These are phyloP conservation scores for Rhagophthalmus giganteus DNA, from an alignment of 2,888 invertebrate genomes.

Conservation along the genomic window DNA sequence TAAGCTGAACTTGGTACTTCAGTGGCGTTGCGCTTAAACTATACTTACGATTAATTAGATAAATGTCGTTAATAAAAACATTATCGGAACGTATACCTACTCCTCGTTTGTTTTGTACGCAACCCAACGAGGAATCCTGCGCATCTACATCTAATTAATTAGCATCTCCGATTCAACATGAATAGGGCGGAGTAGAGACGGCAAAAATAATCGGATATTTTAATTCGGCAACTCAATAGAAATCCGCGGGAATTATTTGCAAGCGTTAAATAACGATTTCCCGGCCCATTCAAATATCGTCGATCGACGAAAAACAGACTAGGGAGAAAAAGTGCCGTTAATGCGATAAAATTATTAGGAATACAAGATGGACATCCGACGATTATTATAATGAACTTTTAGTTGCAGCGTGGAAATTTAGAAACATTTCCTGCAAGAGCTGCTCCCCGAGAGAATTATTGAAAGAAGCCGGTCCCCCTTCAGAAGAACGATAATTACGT, in stretches of 20 bases:
- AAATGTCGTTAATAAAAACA: too few species aligned
- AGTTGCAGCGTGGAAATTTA: not conserved
- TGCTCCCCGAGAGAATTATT: not conserved
- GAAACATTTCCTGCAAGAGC: not conserved
- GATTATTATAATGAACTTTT: not conserved
- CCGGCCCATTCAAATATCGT: too few species aligned
- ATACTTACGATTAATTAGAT: not conserved
- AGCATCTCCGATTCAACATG: conserved; percentile 4
- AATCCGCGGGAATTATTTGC: too few species aligned
- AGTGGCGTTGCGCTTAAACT: too few species aligned
- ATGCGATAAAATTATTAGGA: not conserved
- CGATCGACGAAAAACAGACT: too few species aligned
- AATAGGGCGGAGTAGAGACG: conserved; percentile 7
- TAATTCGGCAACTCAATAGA: conserved; percentile 9
- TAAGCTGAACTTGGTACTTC: too few species aligned
- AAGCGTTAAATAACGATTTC: too few species aligned
- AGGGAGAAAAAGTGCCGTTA: not conserved
- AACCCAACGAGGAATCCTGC: conserved; percentile 1
- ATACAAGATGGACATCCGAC: not conserved
- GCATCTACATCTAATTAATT: conserved; percentile 10
- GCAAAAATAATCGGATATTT: conserved; percentile 6
- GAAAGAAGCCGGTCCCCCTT: not conserved
- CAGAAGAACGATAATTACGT: not conserved
- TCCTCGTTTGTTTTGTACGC: not conserved
- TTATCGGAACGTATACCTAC: too few species aligned